phyloP scores from a whole-genome alignment of 92 coral and sea anemone genomes.

The Porites evermanni region DNA sequence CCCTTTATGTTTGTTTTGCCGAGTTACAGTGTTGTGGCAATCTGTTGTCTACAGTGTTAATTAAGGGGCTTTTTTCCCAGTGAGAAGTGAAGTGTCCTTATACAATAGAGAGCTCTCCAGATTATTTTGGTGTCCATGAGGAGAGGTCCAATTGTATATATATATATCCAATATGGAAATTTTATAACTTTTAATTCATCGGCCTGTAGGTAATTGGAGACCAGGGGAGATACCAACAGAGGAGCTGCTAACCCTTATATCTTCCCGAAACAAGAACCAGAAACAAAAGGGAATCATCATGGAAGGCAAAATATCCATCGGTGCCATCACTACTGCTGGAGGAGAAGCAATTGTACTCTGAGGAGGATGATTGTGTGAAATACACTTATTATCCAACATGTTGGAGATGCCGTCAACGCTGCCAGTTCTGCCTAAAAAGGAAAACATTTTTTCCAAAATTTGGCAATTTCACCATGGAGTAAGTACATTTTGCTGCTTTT shows the following conservation, averaged over 20 bases:
- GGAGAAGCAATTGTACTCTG: conserved; percentile 24
- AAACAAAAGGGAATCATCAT: conserved; percentile 14
- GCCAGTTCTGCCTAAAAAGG: conserved; percentile 48
- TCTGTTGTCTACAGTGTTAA: no score
- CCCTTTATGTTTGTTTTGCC: no score
- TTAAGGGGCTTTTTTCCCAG: no score
- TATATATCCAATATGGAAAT: no score
- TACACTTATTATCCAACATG: conserved; percentile 22
- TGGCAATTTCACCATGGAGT: conserved; percentile 58
- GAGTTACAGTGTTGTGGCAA: no score
- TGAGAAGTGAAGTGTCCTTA: no score
- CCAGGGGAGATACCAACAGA: conserved; percentile 46
- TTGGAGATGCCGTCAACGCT: conserved; percentile 63
- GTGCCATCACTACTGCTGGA: conserved; percentile 37
- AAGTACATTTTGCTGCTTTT: conserved; percentile 13
- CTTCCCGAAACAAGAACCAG: conserved; percentile 42
- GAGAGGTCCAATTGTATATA: no score
- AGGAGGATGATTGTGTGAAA: conserved; percentile 32
- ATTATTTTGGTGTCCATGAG: no score
- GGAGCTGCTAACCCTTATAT: conserved; percentile 51
- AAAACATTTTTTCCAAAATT: conserved; percentile 18
- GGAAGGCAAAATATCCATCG: conserved; percentile 18
- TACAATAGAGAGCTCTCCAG: no score
- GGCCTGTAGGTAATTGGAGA: conserved; percentile 44
- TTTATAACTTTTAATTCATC: not conserved